Evolutionary conservation across 1,140 invertebrate genomes (phyloP).

Genomic region (Atta texana): DNA sequence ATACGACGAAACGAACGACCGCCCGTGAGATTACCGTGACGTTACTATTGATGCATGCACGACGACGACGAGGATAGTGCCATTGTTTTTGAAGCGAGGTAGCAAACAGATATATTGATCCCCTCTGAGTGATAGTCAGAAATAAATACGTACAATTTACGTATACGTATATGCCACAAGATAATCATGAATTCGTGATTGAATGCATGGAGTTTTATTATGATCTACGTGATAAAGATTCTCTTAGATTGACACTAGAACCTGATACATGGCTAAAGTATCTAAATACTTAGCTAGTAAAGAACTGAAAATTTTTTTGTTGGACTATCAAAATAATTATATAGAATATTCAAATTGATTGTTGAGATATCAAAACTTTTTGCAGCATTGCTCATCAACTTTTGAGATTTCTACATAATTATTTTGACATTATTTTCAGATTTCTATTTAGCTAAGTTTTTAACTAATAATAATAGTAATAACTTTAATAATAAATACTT

Average conservation of each 20-base stretch:
- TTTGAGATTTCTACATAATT: no score
- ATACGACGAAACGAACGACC: constrained; percentile 48
- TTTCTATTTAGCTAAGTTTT: no score
- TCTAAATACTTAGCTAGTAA: no score
- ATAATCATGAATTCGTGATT: constrained; percentile 25
- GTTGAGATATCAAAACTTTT: no score
- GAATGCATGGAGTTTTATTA: constrained; percentile 25
- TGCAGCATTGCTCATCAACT: no score
- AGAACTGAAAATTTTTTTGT: no score
- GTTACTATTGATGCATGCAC: constrained; percentile 31
- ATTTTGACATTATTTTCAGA: no score
- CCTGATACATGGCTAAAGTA: background rate
- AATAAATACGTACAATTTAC: constrained; percentile 38
- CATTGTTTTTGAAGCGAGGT: constrained; percentile 40
- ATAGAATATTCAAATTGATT: no score
- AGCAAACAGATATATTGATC: background rate
- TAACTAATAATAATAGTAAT: no score
- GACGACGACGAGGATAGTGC: background rate
- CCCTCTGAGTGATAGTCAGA: background rate
- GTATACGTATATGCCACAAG: background rate
- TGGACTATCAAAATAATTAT: no score
- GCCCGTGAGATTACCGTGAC: constrained; percentile 49
- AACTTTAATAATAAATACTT: no score
- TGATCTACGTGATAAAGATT: constrained; percentile 30
- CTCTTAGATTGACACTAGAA: constrained; percentile 27